Evolutionary conservation across 2,888 invertebrate species (phyloP), one percentile per base, ranked within the genome.

Genomic region (Drosophila meridionalis): DNA sequence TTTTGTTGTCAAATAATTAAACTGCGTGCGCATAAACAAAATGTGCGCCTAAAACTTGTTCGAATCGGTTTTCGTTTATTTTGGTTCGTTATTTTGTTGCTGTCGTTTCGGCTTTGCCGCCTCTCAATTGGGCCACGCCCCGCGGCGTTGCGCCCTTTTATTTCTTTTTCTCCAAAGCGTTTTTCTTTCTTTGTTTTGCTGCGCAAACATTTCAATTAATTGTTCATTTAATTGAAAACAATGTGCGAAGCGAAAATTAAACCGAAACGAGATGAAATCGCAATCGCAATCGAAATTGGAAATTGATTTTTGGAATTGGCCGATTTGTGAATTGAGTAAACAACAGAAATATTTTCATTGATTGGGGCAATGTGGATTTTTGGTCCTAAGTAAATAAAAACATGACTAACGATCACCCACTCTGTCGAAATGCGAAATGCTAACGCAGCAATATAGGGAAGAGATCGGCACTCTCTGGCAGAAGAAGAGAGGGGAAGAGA

Each of bases 191-290:
- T 70, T 34, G 52, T 52, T 73, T 74, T 48, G 73, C 72, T 66
- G 81, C 69, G 72, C 84, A 83, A 78, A 74, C 83, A 86, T 79
- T 88, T 86, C 82, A 89, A 85, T 85, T 89, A 89, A 85, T 76
- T 80, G 78, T 66, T 73, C 75, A 72, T 73, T 78, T 78, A 89
- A 89, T 86, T 82, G 82, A 88, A 71, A 71, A 83, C 77, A 77
- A 77, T 76, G 76, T 68, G 68, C 63, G 55, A 76, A 80, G 70
- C 55, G 60, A 72, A 74, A 60, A 43, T 57, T 12, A 30, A 55
- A 40, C 26, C 40, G 28, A 40, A 3, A 0, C 53, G 20, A 52
- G 11, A 52, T 14, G 20, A 52, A 20, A 52, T 14, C 47, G 28
- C 6, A 28, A 47, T 48, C 28, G 26, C 2, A 77, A 73, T 30